Evolutionary conservation across 2,797 vertebrate species (phyloP), one percentile per base, ranked within the genome.

Genomic region (Enteromius unitaeniatus): DNA sequence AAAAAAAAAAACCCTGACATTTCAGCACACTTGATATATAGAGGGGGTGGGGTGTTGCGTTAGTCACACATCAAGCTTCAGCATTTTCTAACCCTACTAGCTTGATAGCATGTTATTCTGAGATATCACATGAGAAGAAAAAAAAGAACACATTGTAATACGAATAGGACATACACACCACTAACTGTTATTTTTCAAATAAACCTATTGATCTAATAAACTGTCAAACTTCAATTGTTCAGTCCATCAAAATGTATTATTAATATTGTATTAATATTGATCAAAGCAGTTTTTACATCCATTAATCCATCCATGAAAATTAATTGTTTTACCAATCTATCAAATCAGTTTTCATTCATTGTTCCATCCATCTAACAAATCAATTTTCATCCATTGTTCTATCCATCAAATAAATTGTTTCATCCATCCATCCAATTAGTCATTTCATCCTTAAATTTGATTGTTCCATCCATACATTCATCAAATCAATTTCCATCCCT

Each of bases 1-100:
- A 15, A 3, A 76, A 42, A 58, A 58, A 40, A 15, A 34, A 19
- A 42, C 68, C 1, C 31, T 86, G 79, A 84, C 72, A 86, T 82
- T 70, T 81, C 67, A 65, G 42, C 58, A 86, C 53, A 74, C n/a
- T 37, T 65, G 72, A 47, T 64, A 9, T 73, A 60, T 28, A 34
- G n/a, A 49, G 65, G 47, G 21, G 13, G 28, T 23, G 37, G 64
- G 10, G 28, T 64, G 40, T 19, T 69, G 7, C 0, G 34, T 82
- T 53, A 55, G 17, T 67, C 49, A 68, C 65, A 80, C 62, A 28
- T 76, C 21, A 40, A 40, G 21, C n/a, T 42, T 65, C 42, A 15
- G 70, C 13, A 75, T 82, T 76, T 82, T 82, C 10, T 53, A 55
- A 67, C 23, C 4, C 3, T 23, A 26, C 72, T n/a, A 26, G 6